Percentiles rank a stretch among this genome's conserved stretches.
phyloP scores from a whole-genome alignment of 2,888 invertebrate genomes.

The Magallana nippona region DNA sequence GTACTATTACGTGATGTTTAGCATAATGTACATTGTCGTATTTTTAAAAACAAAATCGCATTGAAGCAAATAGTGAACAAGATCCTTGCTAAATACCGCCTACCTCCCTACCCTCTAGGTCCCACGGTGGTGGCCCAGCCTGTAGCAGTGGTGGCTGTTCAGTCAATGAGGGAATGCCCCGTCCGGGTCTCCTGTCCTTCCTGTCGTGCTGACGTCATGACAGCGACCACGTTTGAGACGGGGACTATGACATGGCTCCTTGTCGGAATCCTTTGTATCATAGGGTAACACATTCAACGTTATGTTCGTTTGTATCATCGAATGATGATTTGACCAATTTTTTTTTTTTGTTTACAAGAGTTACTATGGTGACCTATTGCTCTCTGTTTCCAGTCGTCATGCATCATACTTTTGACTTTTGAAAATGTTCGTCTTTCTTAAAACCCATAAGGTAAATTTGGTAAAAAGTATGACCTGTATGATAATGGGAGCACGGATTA shows the following conservation, averaged over 20 bases:
- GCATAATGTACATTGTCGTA: background rate
- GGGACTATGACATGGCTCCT: constrained; percentile 28
- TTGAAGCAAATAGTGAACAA: background rate
- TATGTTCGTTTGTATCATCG: no score
- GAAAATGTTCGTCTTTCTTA: no score
- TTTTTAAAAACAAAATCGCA: background rate
- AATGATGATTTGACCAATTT: no score
- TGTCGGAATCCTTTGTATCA: background rate
- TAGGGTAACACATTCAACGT: background rate
- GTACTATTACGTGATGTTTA: no score
- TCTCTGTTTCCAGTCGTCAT: no score
- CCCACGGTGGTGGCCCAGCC: constrained; percentile 10
- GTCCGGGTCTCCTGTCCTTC: constrained; percentile 1
- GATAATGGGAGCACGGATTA: no score
- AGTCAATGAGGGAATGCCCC: constrained; percentile 3
- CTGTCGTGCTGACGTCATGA: constrained; percentile 20
- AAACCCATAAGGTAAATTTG: no score
- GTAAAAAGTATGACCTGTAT: no score
- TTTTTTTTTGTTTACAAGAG: no score
- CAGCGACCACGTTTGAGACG: constrained; percentile 4
- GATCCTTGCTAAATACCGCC: background rate
- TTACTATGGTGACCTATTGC: no score
- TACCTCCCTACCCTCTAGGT: background rate
- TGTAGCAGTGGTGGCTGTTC: background rate
- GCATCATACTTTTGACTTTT: no score